Evolutionary conservation across 1,140 invertebrate genomes (phyloP).

Genomic region (Macrobrachium rosenbergii): DNA sequence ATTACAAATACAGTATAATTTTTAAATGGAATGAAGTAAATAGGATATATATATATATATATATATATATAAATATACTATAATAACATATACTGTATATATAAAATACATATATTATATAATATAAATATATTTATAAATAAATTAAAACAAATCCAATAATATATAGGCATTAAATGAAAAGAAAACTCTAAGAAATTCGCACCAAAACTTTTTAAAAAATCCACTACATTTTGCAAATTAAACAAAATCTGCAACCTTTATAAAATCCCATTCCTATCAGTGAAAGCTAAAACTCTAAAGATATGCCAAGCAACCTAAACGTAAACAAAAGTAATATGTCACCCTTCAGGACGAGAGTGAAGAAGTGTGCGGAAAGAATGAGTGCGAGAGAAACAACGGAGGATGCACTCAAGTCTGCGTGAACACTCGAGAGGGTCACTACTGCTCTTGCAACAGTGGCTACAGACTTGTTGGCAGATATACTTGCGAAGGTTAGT

Average conservation of each 20-base stretch:
- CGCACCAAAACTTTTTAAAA: no score
- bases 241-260: no score
- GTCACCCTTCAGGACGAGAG: slow-evolving; percentile 78
- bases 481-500: slow-evolving; percentile 82
- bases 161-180: no score
- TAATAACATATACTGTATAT: background rate
- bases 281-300: no score
- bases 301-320: no score
- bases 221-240: no score
- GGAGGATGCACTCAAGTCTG: slow-evolving; percentile 88
- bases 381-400: slow-evolving; percentile 85
- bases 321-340: no score
- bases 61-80: background rate
- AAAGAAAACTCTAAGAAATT: no score
- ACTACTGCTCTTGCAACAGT: slow-evolving; percentile 82
- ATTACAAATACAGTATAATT: no score
- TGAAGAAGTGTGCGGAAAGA: slow-evolving; percentile 77
- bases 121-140: background rate
- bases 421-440: slow-evolving; percentile 82
- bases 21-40: no score
- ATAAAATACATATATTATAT: background rate
- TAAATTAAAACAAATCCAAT: background rate
- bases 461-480: slow-evolving; percentile 83
- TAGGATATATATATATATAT: background rate
- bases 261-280: no score